Conservation (phyloP, 2,113 vertebrate species). For the Apistogramma diplotaenia region DNA sequence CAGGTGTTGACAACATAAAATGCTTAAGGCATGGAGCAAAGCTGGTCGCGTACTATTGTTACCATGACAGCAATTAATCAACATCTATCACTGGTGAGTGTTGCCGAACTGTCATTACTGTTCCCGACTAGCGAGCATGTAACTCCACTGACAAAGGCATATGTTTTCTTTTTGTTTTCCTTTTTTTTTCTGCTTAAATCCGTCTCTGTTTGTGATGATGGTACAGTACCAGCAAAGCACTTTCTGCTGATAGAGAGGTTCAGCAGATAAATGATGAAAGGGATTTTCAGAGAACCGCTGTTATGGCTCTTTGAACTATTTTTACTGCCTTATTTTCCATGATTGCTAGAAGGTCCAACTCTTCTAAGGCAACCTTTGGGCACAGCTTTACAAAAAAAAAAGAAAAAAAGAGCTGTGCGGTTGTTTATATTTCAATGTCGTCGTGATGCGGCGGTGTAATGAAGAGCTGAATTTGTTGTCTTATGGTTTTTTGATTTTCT, state of each 20-base stretch:
- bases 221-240: constrained; percentile 47
- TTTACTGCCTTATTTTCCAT: constrained; percentile 72
- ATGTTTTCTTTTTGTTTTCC: neutral
- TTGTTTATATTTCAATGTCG: constrained; percentile 38
- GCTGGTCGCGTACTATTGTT: constrained; percentile 46
- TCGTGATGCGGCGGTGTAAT: constrained; percentile 21
- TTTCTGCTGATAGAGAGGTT: constrained; percentile 75
- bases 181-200: constrained; percentile 32
- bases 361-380: constrained; percentile 46
- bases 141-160: neutral
- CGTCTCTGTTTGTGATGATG: constrained; percentile 66
- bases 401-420: no score
- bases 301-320: constrained; percentile 75
- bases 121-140: constrained; percentile 12
- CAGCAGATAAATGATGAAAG: constrained; percentile 79
- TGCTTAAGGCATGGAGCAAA: constrained; percentile 23
- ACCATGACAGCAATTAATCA: constrained; percentile 61
- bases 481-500: neutral
- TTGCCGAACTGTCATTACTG: constrained; percentile 25
- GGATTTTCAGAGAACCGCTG: constrained; percentile 64
- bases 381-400: constrained; percentile 35
- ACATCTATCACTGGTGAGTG: constrained; percentile 30
- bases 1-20: constrained; percentile 51
- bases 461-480: constrained; percentile 7
- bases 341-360: constrained; percentile 64